These are phyloP conservation scores for Cryptomyrus ogoouensis DNA, from an alignment of 2,113 vertebrate genomes.

Conservation along the genomic window DNA sequence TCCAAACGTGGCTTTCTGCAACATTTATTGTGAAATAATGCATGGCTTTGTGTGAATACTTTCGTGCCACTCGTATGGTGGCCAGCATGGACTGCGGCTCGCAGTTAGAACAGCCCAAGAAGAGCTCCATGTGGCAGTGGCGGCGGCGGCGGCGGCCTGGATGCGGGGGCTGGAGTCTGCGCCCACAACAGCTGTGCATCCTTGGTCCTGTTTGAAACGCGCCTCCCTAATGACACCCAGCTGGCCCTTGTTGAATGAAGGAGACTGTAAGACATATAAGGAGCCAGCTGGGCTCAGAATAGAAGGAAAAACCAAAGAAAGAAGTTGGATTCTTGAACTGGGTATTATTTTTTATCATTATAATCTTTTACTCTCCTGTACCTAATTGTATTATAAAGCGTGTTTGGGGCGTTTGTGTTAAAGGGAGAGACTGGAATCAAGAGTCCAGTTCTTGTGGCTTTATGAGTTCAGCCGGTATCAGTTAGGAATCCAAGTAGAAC, in stretches of 20 bases:
- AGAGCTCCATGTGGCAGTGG: background rate
- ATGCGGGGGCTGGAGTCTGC: background rate
- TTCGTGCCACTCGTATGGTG: background rate
- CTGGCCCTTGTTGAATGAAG: background rate
- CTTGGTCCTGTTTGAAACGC: background rate
- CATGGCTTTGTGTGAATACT: conserved; percentile 21
- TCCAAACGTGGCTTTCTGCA: conserved; percentile 35
- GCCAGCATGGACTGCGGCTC: background rate
- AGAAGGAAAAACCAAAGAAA: background rate
- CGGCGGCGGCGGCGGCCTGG: background rate
- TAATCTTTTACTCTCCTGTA: background rate
- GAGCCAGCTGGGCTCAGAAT: background rate
- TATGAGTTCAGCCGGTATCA: background rate
- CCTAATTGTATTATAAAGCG: background rate
- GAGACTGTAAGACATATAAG: background rate
- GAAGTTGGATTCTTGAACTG: background rate
- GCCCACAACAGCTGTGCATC: background rate
- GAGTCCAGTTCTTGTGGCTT: background rate
- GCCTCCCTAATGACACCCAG: background rate
- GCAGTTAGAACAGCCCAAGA: background rate
- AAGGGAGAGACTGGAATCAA: background rate
- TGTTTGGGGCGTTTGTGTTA: background rate
- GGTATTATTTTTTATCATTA: background rate
- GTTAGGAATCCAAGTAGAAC: background rate
- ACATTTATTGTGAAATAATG: conserved; percentile 31